These are phyloP conservation scores for Pterophyllum scalare DNA, from an alignment of 2,113 vertebrate species.

Conservation along the genomic window DNA sequence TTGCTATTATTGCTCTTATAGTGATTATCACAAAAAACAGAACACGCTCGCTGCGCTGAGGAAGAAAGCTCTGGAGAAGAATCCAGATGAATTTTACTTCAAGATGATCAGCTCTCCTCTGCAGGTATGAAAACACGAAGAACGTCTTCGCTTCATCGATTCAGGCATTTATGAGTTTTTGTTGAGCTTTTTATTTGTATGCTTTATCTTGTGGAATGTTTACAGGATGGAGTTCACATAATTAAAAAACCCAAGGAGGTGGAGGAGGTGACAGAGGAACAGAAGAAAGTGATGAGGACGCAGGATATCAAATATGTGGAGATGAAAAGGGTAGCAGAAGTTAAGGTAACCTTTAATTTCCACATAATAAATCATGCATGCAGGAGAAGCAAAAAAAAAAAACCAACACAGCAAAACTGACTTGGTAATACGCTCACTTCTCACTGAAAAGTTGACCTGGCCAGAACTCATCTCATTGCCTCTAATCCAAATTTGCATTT, in stretches of 20 bases:
- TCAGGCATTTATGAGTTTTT: neutral
- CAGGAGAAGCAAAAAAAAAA: neutral
- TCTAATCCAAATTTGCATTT: neutral
- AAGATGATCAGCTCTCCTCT: slow-evolving; percentile 90
- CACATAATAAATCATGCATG: neutral
- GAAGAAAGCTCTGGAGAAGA: slow-evolving; percentile 94
- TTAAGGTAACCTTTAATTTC: slow-evolving; percentile 70
- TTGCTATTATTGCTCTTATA: slow-evolving; percentile 50
- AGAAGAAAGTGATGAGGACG: slow-evolving; percentile 92
- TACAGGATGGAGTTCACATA: slow-evolving; percentile 91
- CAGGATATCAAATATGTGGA: slow-evolving; percentile 95
- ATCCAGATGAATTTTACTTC: slow-evolving; percentile 97
- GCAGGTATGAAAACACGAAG: slow-evolving; percentile 77
- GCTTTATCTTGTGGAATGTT: neutral
- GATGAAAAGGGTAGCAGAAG: slow-evolving; percentile 94
- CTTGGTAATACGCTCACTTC: neutral
- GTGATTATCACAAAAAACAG: slow-evolving; percentile 93
- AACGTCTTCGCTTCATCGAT: neutral
- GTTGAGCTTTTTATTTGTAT: accelerated
- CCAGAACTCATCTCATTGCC: neutral
- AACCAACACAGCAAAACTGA: neutral
- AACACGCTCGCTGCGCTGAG: slow-evolving; percentile 89
- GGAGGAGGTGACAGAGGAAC: slow-evolving; percentile 87
- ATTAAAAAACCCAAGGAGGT: slow-evolving; percentile 81
- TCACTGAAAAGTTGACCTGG: neutral